A percentile compares a stretch with the other conserved stretches of the same genome.
These are phyloP conservation scores for Deilephila porcellus DNA, from an alignment of 2,888 invertebrate genomes.

Conservation along the genomic window DNA sequence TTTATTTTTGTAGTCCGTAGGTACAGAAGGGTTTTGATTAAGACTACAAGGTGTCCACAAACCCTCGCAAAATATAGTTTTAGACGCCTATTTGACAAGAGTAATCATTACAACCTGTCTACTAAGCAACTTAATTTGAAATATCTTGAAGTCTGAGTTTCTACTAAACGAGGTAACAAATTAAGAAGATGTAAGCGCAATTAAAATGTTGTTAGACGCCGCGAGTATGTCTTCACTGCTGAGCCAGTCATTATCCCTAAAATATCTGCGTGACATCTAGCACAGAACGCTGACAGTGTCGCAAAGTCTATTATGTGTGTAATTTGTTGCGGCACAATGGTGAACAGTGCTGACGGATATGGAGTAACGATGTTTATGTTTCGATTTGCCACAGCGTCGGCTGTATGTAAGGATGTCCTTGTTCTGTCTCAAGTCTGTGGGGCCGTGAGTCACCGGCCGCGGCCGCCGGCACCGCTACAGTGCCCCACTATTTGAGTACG, in stretches of 20 bases:
- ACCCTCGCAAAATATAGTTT: no score
- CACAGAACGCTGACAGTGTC: conserved; percentile 62
- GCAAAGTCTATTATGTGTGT: conserved; percentile 77
- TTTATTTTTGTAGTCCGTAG: no score
- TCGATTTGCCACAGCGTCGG: conserved; percentile 69
- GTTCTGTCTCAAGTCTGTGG: conserved; percentile 66
- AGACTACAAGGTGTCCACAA: no score
- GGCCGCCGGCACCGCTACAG: conserved; percentile 59
- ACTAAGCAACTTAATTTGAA: not conserved
- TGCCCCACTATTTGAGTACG: conserved; percentile 61
- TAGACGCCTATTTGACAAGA: not conserved
- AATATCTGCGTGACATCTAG: conserved; percentile 75
- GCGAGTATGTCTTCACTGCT: conserved; percentile 52
- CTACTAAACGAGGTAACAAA: conserved; percentile 30
- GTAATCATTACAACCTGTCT: not conserved
- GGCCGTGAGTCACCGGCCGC: conserved; percentile 67
- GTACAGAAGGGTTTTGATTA: no score
- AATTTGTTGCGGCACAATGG: conserved; percentile 81
- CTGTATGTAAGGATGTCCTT: conserved; percentile 73
- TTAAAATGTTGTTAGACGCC: conserved; percentile 44
- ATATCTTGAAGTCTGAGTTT: conserved; percentile 6
- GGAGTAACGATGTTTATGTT: conserved; percentile 81
- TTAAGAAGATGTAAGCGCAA: conserved; percentile 36
- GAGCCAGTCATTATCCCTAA: conserved; percentile 62
- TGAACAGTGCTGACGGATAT: conserved; percentile 79